Conservation (phyloP, 2,797 vertebrate species). For the Phrynocephalus guinanensis region DNA sequence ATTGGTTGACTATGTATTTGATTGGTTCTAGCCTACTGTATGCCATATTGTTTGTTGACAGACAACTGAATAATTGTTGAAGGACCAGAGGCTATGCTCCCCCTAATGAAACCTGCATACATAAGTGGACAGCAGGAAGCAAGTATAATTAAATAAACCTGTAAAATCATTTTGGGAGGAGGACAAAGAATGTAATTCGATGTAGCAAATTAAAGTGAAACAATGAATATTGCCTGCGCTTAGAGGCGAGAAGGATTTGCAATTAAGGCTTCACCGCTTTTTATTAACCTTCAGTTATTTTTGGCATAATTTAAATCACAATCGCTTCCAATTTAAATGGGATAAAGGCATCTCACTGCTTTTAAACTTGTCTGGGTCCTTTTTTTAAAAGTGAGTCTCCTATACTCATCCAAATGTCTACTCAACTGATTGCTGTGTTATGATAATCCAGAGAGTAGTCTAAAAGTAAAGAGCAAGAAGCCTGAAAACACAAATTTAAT, state of each 20-base stretch:
- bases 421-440: background rate
- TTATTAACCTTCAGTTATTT: slow-evolving; percentile 69
- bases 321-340: slow-evolving; percentile 39
- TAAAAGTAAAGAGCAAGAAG: background rate
- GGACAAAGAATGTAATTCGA: slow-evolving; percentile 69
- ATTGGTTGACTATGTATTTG: slow-evolving; percentile 33
- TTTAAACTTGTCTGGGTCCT: slow-evolving; percentile 28
- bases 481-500: too few relatives aligned
- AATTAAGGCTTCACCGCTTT: slow-evolving; percentile 63
- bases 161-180: slow-evolving; percentile 54
- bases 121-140: slow-evolving; percentile 46
- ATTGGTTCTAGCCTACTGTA: slow-evolving; percentile 21
- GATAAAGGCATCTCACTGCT: background rate
- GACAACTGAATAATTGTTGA: slow-evolving; percentile 56
- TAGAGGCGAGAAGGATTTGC: slow-evolving; percentile 58
- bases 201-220: slow-evolving; percentile 71
- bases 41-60: slow-evolving; percentile 46
- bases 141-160: slow-evolving; percentile 60
- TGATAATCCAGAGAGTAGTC: slow-evolving; percentile 4
- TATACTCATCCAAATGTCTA: background rate
- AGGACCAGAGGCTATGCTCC: slow-evolving; percentile 52
- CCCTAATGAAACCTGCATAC: slow-evolving; percentile 58
- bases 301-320: slow-evolving; percentile 59
- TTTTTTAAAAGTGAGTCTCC: slow-evolving; percentile 13
- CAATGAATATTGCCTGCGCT: slow-evolving; percentile 57